A percentile compares a stretch with the other conserved stretches of the same genome.
These are phyloP conservation scores for Pterois miles DNA, from an alignment of 2,797 vertebrate species.

Conservation along the genomic window DNA sequence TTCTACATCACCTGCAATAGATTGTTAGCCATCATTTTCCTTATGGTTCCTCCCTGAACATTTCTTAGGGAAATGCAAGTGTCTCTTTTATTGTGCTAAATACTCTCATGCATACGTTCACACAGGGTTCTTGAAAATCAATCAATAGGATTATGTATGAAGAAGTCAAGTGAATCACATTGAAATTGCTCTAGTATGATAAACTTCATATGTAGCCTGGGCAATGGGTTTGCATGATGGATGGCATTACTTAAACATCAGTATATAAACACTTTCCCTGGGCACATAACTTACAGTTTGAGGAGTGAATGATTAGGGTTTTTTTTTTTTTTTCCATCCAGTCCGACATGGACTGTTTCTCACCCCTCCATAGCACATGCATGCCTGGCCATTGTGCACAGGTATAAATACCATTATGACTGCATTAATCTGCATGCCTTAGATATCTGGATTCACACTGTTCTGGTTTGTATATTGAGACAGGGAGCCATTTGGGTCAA, in stretches of 20 bases:
- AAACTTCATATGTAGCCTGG: background rate
- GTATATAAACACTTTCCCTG: background rate
- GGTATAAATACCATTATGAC: background rate
- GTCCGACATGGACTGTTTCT: background rate
- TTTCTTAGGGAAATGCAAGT: constrained; percentile 17
- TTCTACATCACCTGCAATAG: constrained; percentile 46
- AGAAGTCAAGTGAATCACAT: constrained; percentile 17
- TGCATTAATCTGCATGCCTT: background rate
- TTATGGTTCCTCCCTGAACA: constrained; percentile 18
- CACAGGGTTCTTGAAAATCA: constrained; percentile 26
- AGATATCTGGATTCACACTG: background rate
- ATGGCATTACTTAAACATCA: constrained; percentile 14
- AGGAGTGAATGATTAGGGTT: background rate
- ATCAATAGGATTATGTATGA: constrained; percentile 25
- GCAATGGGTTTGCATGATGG: constrained; percentile 15
- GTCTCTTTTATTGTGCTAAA: constrained; percentile 34
- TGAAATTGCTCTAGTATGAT: constrained; percentile 20
- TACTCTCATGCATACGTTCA: constrained; percentile 6
- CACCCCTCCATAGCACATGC: background rate
- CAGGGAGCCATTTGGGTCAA: background rate
- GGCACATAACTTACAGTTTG: constrained; percentile 17
- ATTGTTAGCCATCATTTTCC: constrained; percentile 57
- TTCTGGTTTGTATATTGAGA: background rate
- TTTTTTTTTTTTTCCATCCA: background rate
- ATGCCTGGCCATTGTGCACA: background rate